These are phyloP conservation scores for Cygnus olor DNA, from an alignment of 2,797 vertebrate species.

Conservation along the genomic window DNA sequence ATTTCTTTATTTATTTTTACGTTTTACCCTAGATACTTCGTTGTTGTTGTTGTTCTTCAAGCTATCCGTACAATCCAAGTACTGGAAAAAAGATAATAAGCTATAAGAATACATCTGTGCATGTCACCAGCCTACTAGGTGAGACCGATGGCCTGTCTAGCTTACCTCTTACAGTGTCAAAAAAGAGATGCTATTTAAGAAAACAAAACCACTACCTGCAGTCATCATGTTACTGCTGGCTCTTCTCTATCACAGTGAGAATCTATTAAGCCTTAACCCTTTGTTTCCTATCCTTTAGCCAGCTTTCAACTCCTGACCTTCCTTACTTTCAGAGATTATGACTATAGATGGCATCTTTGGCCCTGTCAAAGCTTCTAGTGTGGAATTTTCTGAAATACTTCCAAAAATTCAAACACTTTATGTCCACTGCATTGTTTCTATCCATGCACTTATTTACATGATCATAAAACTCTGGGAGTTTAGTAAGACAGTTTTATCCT, in stretches of 20 bases:
- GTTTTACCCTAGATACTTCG: background rate
- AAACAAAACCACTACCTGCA: background rate
- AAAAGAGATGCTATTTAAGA: background rate
- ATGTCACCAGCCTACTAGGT: background rate
- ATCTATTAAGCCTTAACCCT: background rate
- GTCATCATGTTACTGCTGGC: background rate
- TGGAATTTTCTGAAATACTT: background rate
- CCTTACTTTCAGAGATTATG: background rate
- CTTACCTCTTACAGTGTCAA: background rate
- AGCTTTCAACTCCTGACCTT: background rate
- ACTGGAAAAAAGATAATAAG: background rate
- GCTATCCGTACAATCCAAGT: background rate
- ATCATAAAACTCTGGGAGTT: background rate
- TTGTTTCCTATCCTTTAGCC: background rate
- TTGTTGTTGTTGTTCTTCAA: background rate
- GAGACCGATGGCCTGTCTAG: background rate
- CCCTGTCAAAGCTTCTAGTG: background rate
- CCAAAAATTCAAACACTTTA: background rate
- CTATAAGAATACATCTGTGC: background rate
- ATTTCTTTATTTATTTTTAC: background rate
- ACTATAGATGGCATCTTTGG: fast-evolving
- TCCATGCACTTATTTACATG: background rate
- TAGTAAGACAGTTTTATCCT: background rate
- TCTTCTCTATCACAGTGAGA: background rate
- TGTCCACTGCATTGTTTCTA: background rate